A percentile compares a stretch with the other conserved stretches of the same genome.
Evolutionary conservation across 2,888 invertebrate genomes (phyloP).

Genomic region (Limulus polyphemus): DNA sequence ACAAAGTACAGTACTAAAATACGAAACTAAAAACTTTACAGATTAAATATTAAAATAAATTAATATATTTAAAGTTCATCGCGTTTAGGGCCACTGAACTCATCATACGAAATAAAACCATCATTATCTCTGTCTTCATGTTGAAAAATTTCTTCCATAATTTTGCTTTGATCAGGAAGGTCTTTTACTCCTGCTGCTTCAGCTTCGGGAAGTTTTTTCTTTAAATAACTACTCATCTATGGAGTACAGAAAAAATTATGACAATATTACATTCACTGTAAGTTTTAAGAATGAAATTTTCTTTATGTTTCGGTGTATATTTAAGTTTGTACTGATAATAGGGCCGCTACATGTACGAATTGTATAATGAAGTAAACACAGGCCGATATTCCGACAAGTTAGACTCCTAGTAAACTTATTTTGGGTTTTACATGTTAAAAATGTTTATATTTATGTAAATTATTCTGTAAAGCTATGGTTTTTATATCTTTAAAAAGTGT

Average conservation of each 20-base stretch:
- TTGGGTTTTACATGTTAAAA: neutral
- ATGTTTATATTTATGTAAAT: neutral
- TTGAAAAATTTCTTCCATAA: slow-evolving; percentile 92
- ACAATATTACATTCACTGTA: neutral
- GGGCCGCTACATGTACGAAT: too few relatives aligned
- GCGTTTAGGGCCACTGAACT: slow-evolving; percentile 94
- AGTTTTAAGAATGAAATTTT: too few relatives aligned
- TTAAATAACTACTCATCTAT: slow-evolving; percentile 79
- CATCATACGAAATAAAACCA: slow-evolving; percentile 86
- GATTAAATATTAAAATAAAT: neutral
- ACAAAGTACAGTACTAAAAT: too few relatives aligned
- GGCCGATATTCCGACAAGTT: too few relatives aligned
- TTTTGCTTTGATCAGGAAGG: slow-evolving; percentile 68
- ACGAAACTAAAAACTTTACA: too few relatives aligned
- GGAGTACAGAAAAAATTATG: slow-evolving; percentile 25
- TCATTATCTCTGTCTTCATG: slow-evolving; percentile 95
- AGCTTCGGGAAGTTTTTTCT: slow-evolving; percentile 67
- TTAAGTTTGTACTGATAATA: too few relatives aligned
- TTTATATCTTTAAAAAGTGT: too few relatives aligned
- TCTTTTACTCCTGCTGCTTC: slow-evolving; percentile 70
- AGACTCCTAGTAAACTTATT: neutral
- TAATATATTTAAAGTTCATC: slow-evolving; percentile 67
- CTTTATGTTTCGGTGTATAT: too few relatives aligned
- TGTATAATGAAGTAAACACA: too few relatives aligned
- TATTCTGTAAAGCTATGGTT: too few relatives aligned